Base-by-base conservation (phyloP, 2,113 vertebrate genomes). In the Nannospalax galili region DNA sequence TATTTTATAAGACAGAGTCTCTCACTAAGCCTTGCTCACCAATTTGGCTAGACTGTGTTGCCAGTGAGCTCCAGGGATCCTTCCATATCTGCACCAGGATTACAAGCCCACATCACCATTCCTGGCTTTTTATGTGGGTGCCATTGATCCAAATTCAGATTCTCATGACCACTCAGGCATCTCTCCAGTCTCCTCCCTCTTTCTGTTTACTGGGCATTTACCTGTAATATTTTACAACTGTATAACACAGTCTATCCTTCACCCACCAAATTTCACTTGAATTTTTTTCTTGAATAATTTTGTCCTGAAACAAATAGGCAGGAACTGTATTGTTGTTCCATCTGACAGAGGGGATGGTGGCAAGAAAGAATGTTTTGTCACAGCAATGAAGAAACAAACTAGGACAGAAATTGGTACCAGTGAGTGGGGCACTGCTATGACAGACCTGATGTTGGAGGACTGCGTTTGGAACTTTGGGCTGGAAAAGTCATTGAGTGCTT, bases 101-200 rank as follows among this genome's bases (percentile, higher is more conserved):
- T 52, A 52, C 11, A 52, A 62, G n/a, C 1, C 17, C 2, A 60
- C 11, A 7, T 1, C n/a, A 37, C 52, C 15, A 11, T 60, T 19
- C 20, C 78, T 26, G 32, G 20, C 2, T 24, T 30, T 62, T 15
- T 16, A 9, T 7, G 26, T 40, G 58, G 58, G 58, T 30, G 58
- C 24, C 62, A n/a, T 17, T 58, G 7, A 40, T 9, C 14, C 79
- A 81, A 40, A 40, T 35, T 40, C 6, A 62, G 58, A 3, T 2
- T 1, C 7, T 37, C 6, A 16, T 0, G 1, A 35, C 58, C 26
- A 5, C 35, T 1, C n/a, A 62, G 62, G 7, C 4, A 17, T 26
- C 10, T 28, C 48, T 32, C 16, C 24, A 42, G n/a, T n/a, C 80
- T 65, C 52, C 42, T 30, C 37, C 2, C 1, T 45, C 20, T 10